Base-by-base conservation (phyloP, 2,888 invertebrate species). In the Acanthosepion pharaonis region DNA sequence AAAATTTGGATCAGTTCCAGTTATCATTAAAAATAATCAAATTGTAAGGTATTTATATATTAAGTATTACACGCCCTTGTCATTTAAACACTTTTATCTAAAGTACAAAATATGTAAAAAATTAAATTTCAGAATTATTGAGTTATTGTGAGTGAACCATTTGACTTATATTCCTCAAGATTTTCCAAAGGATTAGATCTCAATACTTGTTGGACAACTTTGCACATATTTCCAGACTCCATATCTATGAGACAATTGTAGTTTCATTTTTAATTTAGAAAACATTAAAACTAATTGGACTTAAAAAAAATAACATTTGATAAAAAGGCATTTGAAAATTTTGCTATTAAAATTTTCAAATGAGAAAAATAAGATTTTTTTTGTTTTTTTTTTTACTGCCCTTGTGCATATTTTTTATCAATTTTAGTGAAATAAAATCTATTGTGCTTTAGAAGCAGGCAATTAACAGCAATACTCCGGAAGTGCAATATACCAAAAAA, bases 401-500 rank as follows among this genome's bases (percentile, higher is more conserved):
- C n/a, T 59, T 78, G 78, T 78, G 78, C 78, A 78, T 64, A 42
- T 64, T 78, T 78, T 78, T 78, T n/a, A 33, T 33, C n/a, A 78
- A 78, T 78, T 78, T 78, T 78, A 78, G 78, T 78, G n/a, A 11
- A 33, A 78, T 78, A 78, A 78, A 18, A n/a, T 78, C 33, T 78
- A 78, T n/a, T 11, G n/a, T 78, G n/a, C n/a, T 78, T n/a, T 78
- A n/a, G 11, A 78, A n/a, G 78, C 78, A 78, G n/a, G 78, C 78
- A 78, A 33, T 78, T 33, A 78, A 78, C 78, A n/a, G 78, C n/a
- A n/a, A 78, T 78, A 33, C 78, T 78, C 15, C 78, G 11, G 78
- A 78, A n/a, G 78, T 78, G 78, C 78, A 78, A 78, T 78, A 78
- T 78, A 78, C 78, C 78, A 78, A 78, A 78, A 33, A 25, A 78